Evolutionary conservation across 2,113 vertebrate genomes (phyloP).

Genomic region (Bombycilla garrulus): DNA sequence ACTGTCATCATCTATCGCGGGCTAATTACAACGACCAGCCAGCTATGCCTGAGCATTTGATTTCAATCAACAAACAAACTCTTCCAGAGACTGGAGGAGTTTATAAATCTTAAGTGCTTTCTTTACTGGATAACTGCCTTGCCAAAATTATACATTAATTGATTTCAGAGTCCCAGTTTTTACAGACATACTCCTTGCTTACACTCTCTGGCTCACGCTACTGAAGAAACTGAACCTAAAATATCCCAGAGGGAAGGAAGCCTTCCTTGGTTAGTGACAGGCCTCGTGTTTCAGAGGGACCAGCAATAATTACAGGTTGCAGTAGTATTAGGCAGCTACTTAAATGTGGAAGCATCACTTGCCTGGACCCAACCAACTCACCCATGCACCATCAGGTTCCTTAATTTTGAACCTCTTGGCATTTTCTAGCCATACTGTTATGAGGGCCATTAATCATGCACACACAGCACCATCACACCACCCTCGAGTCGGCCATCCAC

Average conservation of each 20-base stretch:
- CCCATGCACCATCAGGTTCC: not conserved
- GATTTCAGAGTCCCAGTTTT: not conserved
- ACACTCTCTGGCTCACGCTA: not conserved
- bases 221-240: not conserved
- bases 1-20: not conserved
- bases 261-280: not conserved
- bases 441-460: not conserved
- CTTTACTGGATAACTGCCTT: not conserved
- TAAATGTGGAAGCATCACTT: not conserved
- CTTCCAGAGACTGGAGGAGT: not conserved
- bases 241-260: not conserved
- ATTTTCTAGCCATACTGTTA: not conserved
- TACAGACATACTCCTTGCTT: not conserved
- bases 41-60: not conserved
- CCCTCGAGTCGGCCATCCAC: not conserved
- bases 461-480: not conserved
- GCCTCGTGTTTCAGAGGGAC: not conserved
- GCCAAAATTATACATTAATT: not conserved
- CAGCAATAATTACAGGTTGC: not conserved
- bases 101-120: not conserved
- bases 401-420: not conserved
- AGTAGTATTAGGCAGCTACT: not conserved
- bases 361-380: not conserved
- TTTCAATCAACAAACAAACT: conserved; percentile 23
- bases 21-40: not conserved